Conservation (phyloP, 2,888 invertebrate species). For the Cylloceria caligata region DNA sequence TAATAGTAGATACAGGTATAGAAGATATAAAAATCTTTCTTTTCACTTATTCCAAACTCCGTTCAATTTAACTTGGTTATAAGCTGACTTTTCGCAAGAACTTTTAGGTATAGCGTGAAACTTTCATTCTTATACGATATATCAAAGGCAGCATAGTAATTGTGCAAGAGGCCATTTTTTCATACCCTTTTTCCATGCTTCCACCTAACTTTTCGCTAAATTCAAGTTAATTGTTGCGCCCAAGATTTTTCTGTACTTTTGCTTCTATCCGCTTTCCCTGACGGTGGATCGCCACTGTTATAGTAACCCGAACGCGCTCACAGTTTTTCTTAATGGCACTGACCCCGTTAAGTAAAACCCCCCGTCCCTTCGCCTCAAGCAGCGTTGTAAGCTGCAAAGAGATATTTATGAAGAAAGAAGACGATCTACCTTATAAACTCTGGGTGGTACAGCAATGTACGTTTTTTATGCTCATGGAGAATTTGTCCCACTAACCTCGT, state of each 20-base stretch:
- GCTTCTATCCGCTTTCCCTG: conserved; percentile 14
- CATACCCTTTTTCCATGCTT: background rate
- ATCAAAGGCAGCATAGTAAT: conserved; percentile 8
- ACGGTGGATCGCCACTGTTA: conserved; percentile 21
- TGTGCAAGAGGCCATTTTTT: conserved; percentile 14
- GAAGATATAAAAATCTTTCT: conserved; percentile 51
- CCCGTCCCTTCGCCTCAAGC: conserved; percentile 4
- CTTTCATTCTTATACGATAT: conserved; percentile 39
- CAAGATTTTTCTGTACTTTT: conserved; percentile 31
- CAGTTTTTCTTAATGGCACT: conserved; percentile 28
- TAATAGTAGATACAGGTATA: conserved; percentile 9
- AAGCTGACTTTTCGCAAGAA: conserved; percentile 41
- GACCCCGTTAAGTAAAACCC: conserved; percentile 9
- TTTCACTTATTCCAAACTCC: conserved; percentile 61
- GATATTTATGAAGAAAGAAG: conserved; percentile 37
- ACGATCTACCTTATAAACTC: conserved; percentile 28
- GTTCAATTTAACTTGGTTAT: conserved; percentile 68
- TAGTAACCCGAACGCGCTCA: conserved; percentile 8
- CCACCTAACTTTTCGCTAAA: conserved; percentile 31
- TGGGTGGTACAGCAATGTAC: conserved; percentile 17
- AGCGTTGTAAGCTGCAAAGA: conserved; percentile 25
- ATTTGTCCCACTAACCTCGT: conserved; percentile 8
- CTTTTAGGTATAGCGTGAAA: conserved; percentile 41
- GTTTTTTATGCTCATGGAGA: conserved; percentile 22
- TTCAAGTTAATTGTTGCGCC: conserved; percentile 55